Evolutionary conservation across 37 sponge, comb jelly and placozoan species (phyloP), one percentile per base, ranked within the genome.

Genomic region (Halichondria panicea): DNA sequence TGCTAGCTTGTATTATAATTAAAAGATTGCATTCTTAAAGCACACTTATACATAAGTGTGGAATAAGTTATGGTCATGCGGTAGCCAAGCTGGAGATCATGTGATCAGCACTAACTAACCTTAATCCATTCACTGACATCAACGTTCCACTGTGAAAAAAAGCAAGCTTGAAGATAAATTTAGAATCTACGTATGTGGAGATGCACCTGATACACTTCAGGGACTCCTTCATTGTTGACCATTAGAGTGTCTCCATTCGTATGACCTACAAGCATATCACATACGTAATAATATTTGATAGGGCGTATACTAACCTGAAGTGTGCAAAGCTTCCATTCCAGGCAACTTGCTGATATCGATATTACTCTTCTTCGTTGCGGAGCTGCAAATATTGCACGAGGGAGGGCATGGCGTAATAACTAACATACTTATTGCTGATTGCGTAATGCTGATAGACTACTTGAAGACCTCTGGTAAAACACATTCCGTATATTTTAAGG

Each of bases 161-260:
- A 44, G 25, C 5, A 18, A 43, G 62, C 46, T 62, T 62, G 54
- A 34, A 65, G 2, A 54, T 66, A 1, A 66, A 15, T 1, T 43
- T 24, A 7, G 13, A 42, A 4, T 68, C 6, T 53, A 43, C 4
- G n/a, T 43, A 21, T 2, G 45, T 4, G 42, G 5, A 19, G 35
- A 15, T 58, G 21, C 24, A 87, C 92, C 85, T 92, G 92, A 33
- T 92, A 92, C 18, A 88, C 92, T 70, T 84, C 92, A 43, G 84
- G 65, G 18, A 41, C 38, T 25, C 81, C 88, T 30, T 71, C 69
- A 37, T 84, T 84, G 58, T 78, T 79, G 39, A 92, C 40, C 75
- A 87, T 56, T 48, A 76, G 25, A 19, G 77, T 84, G n/a, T 87
- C 84, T 32, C 92, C 92, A 55, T 41, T 70, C 44, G 87, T 79